phyloP scores from a whole-genome alignment of 2,888 invertebrate genomes.

The Embidobia sp. region DNA sequence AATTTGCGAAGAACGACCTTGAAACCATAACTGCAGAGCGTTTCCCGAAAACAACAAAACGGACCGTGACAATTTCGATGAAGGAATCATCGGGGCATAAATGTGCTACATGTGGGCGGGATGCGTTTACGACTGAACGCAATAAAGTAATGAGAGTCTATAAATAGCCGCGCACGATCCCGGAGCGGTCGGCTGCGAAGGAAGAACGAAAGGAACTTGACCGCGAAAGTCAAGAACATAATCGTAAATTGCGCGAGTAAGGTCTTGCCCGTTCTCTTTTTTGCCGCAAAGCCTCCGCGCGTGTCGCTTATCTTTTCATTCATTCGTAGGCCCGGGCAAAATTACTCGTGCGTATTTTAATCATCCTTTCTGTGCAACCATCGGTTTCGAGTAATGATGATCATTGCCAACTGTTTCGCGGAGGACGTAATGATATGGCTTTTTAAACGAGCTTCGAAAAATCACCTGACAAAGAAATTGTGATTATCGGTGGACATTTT shows the following conservation, averaged over 20 bases:
- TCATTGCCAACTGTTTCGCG: slow-evolving; percentile 21
- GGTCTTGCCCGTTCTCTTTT: slow-evolving; percentile 23
- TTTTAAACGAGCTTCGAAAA: slow-evolving; percentile 6
- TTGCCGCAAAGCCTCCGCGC: slow-evolving; percentile 16
- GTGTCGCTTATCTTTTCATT: slow-evolving; percentile 56
- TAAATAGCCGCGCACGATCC: slow-evolving; percentile 73
- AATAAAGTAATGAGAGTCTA: slow-evolving; percentile 78
- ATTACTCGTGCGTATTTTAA: slow-evolving; percentile 35
- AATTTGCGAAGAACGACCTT: too few species aligned
- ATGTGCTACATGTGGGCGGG: slow-evolving; percentile 69
- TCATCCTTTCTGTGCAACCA: slow-evolving; percentile 35
- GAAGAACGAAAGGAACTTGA: slow-evolving; percentile 70
- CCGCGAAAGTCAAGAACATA: slow-evolving; percentile 78
- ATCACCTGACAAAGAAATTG: too few species aligned
- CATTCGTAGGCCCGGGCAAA: slow-evolving; percentile 35
- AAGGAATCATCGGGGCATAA: slow-evolving; percentile 44
- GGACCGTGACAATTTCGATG: slow-evolving; percentile 58
- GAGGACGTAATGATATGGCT: slow-evolving; percentile 22
- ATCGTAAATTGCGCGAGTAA: slow-evolving; percentile 73
- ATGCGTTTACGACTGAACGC: slow-evolving; percentile 72
- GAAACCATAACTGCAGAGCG: slow-evolving; percentile 5
- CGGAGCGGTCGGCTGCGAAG: slow-evolving; percentile 41
- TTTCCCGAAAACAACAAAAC: slow-evolving; percentile 16
- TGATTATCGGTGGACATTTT: slow-evolving; percentile 25
- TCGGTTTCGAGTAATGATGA: slow-evolving; percentile 30